phyloP scores from a whole-genome alignment of 2,797 vertebrate genomes.

The Myripristis jacobus region DNA sequence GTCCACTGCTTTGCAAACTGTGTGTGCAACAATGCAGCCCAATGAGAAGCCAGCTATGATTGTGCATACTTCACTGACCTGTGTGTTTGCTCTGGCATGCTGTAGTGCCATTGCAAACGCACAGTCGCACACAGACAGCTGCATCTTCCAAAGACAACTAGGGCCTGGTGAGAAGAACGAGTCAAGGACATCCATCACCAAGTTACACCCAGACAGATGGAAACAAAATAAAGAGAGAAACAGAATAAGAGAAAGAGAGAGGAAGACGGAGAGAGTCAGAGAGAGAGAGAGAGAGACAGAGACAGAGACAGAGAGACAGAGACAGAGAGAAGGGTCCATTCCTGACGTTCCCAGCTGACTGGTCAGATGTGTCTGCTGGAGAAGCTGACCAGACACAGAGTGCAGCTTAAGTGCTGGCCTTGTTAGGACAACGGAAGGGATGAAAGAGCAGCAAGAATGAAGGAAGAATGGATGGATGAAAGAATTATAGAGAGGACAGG shows the following conservation, averaged over 20 bases:
- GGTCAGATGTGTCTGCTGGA: conserved; percentile 26
- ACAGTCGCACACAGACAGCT: conserved; percentile 29
- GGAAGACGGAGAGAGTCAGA: no score
- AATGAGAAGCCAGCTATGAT: conserved; percentile 5
- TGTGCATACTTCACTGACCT: conserved; percentile 33
- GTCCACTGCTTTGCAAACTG: background rate
- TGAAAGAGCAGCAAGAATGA: background rate
- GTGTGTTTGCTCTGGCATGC: conserved; percentile 59
- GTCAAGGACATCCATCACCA: conserved; percentile 54
- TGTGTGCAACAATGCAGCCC: background rate
- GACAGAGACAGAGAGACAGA: conserved; percentile 34
- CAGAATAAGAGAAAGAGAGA: no score
- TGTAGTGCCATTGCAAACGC: conserved; percentile 29
- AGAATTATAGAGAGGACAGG: conserved; percentile 1
- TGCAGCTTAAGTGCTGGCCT: conserved; percentile 16
- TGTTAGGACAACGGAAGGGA: conserved; percentile 11
- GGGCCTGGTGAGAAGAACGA: conserved; percentile 42
- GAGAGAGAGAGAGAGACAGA: conserved; percentile 36
- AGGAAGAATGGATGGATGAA: background rate
- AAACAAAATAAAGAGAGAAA: no score
- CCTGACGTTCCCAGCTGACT: conserved; percentile 47
- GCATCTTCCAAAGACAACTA: conserved; percentile 56
- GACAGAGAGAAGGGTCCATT: no score
- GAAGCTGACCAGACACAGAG: conserved; percentile 5
- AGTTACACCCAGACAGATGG: conserved; percentile 46